A percentile compares a stretch with the other conserved stretches of the same genome.
Conservation (phyloP, 2,888 invertebrate genomes). For the Amphipyra berbera region DNA sequence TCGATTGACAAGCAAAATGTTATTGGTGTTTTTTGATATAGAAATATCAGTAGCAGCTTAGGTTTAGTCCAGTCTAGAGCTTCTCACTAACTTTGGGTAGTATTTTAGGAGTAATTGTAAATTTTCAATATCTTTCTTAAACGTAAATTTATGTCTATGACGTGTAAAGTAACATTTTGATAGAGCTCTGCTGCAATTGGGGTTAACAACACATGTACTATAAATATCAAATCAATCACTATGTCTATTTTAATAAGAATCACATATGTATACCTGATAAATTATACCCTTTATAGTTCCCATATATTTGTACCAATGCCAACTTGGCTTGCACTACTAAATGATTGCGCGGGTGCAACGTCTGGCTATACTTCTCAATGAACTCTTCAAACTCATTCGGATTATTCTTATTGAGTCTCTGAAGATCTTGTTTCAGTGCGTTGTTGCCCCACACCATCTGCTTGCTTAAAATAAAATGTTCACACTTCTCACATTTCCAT, state of each 20-base stretch:
- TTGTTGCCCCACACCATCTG: constrained; percentile 91
- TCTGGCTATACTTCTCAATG: constrained; percentile 90
- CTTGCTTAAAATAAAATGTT: constrained; percentile 87
- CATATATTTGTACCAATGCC: constrained; percentile 92
- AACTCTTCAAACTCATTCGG: constrained; percentile 91
- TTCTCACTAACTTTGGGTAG: too few relatives aligned
- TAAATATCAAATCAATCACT: constrained; percentile 20
- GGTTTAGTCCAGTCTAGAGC: too few relatives aligned
- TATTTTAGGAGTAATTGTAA: too few relatives aligned
- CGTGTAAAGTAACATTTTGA: constrained; percentile 1
- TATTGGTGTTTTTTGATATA: too few relatives aligned
- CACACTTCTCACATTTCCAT: constrained; percentile 92
- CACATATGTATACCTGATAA: constrained; percentile 78
- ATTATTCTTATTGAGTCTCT: constrained; percentile 85
- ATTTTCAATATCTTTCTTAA: not conserved
- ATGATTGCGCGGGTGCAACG: constrained; percentile 92
- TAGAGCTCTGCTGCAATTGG: constrained; percentile 8
- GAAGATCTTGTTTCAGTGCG: constrained; percentile 90
- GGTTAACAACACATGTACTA: constrained; percentile 15
- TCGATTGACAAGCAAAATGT: too few relatives aligned
- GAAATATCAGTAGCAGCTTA: too few relatives aligned
- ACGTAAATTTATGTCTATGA: not conserved
- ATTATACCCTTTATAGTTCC: constrained; percentile 89
- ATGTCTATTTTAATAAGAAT: constrained; percentile 26
- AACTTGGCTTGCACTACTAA: constrained; percentile 92